These are phyloP conservation scores for Pristionchus maxplancki DNA, from an alignment of 2,888 invertebrate genomes.

Conservation along the genomic window DNA sequence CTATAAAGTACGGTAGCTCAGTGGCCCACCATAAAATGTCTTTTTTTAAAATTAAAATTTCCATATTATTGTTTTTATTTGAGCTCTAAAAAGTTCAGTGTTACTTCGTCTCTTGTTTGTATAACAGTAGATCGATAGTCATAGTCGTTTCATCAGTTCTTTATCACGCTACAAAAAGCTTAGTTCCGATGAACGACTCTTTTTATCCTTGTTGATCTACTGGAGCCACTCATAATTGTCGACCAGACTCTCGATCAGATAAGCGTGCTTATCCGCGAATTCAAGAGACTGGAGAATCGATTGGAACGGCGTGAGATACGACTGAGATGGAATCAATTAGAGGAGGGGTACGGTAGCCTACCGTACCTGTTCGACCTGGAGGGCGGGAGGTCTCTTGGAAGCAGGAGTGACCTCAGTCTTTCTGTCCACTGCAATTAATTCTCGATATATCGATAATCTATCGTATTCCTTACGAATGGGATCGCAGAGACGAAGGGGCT, in stretches of 20 bases:
- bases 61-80: too few species aligned
- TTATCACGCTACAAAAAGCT: conserved; percentile 37
- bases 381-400: conserved; percentile 9
- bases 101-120: too few species aligned
- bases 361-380: conserved; percentile 33
- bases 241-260: conserved; percentile 43
- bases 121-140: conserved; percentile 18
- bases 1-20: background rate
- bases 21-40: background rate
- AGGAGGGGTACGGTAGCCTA: background rate
- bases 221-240: conserved; percentile 50
- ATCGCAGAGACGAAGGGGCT: conserved; percentile 39
- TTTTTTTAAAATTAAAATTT: background rate
- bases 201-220: conserved; percentile 16
- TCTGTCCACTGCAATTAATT: conserved; percentile 20
- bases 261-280: conserved; percentile 46
- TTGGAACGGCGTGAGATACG: conserved; percentile 48
- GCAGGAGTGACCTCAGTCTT: conserved; percentile 38
- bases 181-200: conserved; percentile 43
- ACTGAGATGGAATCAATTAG: background rate
- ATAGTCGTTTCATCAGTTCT: conserved; percentile 46
- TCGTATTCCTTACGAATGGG: conserved; percentile 45
- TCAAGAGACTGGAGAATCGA: conserved; percentile 48
- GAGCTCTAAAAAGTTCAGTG: too few species aligned
- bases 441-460: conserved; percentile 16